These are phyloP conservation scores for Pandion haliaetus DNA, from an alignment of 2,113 vertebrate species.

Conservation along the genomic window DNA sequence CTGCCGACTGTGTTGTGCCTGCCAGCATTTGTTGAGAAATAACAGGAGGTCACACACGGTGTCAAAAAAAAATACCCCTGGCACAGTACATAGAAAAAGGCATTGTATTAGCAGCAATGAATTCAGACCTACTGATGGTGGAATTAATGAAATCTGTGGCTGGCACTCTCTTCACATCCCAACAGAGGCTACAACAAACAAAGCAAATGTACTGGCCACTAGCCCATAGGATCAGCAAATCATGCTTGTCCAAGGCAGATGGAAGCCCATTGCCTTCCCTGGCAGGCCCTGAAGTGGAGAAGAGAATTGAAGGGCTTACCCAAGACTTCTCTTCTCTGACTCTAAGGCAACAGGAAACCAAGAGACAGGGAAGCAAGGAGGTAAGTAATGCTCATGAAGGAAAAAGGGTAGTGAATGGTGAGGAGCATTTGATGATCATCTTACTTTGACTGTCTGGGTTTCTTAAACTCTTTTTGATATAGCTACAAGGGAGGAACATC, in stretches of 20 bases:
- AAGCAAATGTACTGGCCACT: constrained; percentile 45
- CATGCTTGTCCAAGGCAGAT: background rate
- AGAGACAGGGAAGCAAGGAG: background rate
- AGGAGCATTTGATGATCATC: background rate
- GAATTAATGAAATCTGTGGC: constrained; percentile 70
- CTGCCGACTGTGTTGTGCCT: constrained; percentile 13
- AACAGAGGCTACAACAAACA: constrained; percentile 5
- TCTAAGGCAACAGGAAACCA: background rate
- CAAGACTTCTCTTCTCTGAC: background rate
- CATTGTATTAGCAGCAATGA: constrained; percentile 72
- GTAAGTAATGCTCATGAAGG: background rate
- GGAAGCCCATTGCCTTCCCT: constrained; percentile 3
- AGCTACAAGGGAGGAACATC: background rate
- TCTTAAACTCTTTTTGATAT: background rate
- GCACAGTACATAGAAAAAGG: constrained; percentile 59
- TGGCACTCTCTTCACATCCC: constrained; percentile 43
- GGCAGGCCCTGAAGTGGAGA: background rate
- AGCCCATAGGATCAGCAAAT: constrained; percentile 18
- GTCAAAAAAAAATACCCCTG: constrained; percentile 66
- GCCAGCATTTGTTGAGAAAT: constrained; percentile 72
- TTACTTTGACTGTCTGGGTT: background rate
- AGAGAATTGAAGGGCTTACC: background rate
- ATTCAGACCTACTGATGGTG: constrained; percentile 71
- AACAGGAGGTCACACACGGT: constrained; percentile 66
- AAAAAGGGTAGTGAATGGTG: background rate